Percentiles rank a stretch among this genome's conserved stretches.
phyloP scores from a whole-genome alignment of 2,797 vertebrate genomes.

The Molossus alvarezi region DNA sequence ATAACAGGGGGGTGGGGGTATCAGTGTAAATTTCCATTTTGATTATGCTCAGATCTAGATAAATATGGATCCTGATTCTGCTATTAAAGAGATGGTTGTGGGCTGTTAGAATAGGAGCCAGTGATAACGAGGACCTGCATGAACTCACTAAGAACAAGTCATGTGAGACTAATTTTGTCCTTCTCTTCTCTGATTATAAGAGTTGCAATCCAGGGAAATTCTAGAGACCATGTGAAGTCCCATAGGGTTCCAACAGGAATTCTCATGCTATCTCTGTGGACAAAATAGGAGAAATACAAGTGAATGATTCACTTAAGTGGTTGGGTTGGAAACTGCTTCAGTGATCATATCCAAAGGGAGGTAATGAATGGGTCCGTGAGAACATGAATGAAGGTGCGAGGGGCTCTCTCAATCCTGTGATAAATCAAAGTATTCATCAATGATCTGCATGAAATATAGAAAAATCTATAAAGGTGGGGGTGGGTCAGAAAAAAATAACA shows the following conservation, averaged over 20 bases:
- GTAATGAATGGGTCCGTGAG: not conserved
- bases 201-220: not conserved
- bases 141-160: not conserved
- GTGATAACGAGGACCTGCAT: not conserved
- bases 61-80: not conserved
- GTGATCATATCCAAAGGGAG: not conserved
- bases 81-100: not conserved
- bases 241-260: not conserved
- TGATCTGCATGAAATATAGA: not conserved
- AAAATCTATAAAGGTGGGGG: not conserved
- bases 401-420: not conserved
- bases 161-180: not conserved
- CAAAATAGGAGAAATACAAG: conserved; percentile 26
- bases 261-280: conserved; percentile 25
- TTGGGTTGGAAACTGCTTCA: not conserved
- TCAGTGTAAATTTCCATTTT: not conserved
- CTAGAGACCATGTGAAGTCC: not conserved
- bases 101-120: not conserved
- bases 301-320: not conserved
- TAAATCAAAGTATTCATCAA: not conserved
- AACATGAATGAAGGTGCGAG: not conserved
- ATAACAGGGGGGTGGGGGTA: not conserved
- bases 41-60: not conserved
- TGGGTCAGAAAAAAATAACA: not conserved
- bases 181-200: not conserved